Evolutionary conservation across 2,113 vertebrate species (phyloP).

Genomic region (Oryctolagus cuniculus): mOryCun1.1 NC_091441.1:87021001-87021500

Average conservation of each 20-base stretch:
- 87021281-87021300: too few relatives aligned
- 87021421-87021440: too few relatives aligned
- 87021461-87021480: too few relatives aligned
- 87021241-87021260: not conserved
- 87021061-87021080: not conserved
- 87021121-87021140: not conserved
- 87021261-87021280: too few relatives aligned
- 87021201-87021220: not conserved
- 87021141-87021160: not conserved
- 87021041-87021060: not conserved
- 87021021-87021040: not conserved
- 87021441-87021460: too few relatives aligned
- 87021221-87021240: not conserved
- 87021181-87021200: not conserved
- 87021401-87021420: too few relatives aligned
- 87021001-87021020: not conserved
- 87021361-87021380: too few relatives aligned
- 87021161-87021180: not conserved
- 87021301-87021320: too few relatives aligned
- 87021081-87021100: not conserved
- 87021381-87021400: too few relatives aligned
- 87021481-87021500: too few relatives aligned
- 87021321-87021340: too few relatives aligned
- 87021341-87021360: too few relatives aligned
- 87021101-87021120: slow-evolving; percentile 14